Evolutionary conservation across 1,140 invertebrate species (phyloP).

Genomic region (Microplitis demolitor): DNA sequence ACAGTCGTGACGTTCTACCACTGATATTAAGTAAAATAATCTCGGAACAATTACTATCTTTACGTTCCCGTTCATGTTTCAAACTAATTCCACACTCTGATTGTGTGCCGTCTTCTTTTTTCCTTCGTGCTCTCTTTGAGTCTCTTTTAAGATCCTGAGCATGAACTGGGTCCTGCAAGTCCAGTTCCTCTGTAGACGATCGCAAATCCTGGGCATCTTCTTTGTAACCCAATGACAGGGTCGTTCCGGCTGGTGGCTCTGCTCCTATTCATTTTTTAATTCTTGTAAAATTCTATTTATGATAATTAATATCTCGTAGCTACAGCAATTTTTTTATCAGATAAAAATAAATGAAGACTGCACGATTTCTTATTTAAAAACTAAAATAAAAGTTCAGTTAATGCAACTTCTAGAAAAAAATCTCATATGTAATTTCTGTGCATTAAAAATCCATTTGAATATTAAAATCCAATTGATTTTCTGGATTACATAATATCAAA

Average conservation of each 20-base stretch:
- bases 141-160: constrained; percentile 59
- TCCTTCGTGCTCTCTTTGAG: constrained; percentile 52
- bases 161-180: constrained; percentile 73
- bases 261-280: constrained; percentile 35
- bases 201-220: constrained; percentile 80
- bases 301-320: background rate
- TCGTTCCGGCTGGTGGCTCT: constrained; percentile 51
- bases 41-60: constrained; percentile 79
- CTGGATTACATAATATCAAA: background rate
- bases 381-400: too few species aligned
- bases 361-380: too few species aligned
- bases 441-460: too few species aligned
- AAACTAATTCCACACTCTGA: constrained; percentile 53
- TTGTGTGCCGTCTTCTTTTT: constrained; percentile 64
- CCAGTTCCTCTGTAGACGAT: constrained; percentile 84
- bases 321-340: too few species aligned
- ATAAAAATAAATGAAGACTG: too few species aligned
- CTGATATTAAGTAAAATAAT: constrained; percentile 80
- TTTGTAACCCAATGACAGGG: constrained; percentile 68
- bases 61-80: constrained; percentile 69
- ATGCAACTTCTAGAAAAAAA: too few species aligned
- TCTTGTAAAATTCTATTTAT: too few species aligned
- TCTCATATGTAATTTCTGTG: too few species aligned
- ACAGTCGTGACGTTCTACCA: constrained; percentile 79
- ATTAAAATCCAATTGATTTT: background rate